Evolutionary conservation across 2,113 vertebrate species (phyloP).

Genomic region (Chrysemys picta): DNA sequence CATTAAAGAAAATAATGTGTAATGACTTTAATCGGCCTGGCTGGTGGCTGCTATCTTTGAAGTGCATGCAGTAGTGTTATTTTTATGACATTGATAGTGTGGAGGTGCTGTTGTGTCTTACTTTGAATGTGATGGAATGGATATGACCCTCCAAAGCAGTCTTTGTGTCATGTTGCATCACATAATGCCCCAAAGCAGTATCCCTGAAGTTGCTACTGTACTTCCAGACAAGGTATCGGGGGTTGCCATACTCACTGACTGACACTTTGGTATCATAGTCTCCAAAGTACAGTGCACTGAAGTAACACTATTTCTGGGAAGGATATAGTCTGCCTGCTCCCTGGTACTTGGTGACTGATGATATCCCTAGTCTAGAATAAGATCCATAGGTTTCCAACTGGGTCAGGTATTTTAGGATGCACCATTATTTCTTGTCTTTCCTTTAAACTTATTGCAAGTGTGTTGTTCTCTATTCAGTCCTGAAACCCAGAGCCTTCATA

Average conservation of each 20-base stretch:
- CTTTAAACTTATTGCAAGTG: background rate
- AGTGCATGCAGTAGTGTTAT: background rate
- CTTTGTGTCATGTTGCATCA: background rate
- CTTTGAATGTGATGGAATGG: background rate
- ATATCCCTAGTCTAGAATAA: background rate
- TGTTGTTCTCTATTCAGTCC: background rate
- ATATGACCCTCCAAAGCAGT: background rate
- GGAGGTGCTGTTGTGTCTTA: background rate
- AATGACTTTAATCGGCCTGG: background rate
- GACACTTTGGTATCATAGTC: background rate
- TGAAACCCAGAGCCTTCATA: constrained; percentile 12
- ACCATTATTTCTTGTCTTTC: background rate
- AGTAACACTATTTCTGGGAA: background rate
- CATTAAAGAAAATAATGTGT: background rate
- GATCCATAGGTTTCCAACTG: background rate
- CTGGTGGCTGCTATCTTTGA: background rate
- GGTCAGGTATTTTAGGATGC: background rate
- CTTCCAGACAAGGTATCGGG: background rate
- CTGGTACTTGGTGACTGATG: background rate
- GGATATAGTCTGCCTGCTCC: background rate
- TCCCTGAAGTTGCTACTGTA: background rate
- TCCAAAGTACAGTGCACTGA: background rate
- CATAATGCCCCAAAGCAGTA: background rate
- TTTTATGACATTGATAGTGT: background rate
- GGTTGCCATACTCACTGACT: background rate